Conservation (phyloP, 1,140 invertebrate species). For the Aricia agestis region DNA sequence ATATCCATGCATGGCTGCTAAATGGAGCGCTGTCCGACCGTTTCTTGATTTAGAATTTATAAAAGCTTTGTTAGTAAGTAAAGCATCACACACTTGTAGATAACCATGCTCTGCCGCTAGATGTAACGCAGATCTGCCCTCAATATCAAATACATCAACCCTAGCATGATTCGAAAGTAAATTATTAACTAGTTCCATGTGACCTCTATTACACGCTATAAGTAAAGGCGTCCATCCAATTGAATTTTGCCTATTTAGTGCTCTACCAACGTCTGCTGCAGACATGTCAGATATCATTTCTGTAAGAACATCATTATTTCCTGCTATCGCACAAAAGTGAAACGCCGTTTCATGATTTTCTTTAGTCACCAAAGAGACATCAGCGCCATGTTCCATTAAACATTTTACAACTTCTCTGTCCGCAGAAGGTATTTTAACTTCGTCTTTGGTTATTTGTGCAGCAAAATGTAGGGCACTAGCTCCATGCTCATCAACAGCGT, state of each 20-base stretch:
- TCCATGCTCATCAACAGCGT: conserved; percentile 91
- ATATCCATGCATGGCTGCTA: conserved; percentile 97
- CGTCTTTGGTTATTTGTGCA: conserved; percentile 86
- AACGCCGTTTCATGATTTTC: conserved; percentile 94
- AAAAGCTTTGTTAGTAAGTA: conserved; percentile 98
- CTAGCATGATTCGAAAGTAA: conserved; percentile 93
- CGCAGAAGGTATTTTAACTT: conserved; percentile 85
- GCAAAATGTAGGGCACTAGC: conserved; percentile 95
- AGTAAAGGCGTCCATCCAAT: conserved; percentile 97
- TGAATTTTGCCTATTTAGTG: conserved; percentile 93
- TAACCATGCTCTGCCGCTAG: conserved; percentile 96
- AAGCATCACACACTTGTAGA: conserved; percentile 92
- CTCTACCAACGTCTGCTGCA: conserved; percentile 90
- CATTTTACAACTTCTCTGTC: conserved; percentile 93
- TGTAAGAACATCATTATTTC: conserved; percentile 95
- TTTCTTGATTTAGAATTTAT: conserved; percentile 96
- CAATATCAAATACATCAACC: conserved; percentile 98
- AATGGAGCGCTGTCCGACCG: conserved; percentile 88
- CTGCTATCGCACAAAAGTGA: conserved; percentile 95
- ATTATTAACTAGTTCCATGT: conserved; percentile 90
- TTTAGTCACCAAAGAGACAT: conserved; percentile 90
- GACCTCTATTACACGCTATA: conserved; percentile 90
- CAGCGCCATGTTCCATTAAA: conserved; percentile 92
- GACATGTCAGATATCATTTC: conserved; percentile 95
- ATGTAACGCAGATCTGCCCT: conserved; percentile 96